Percentiles rank a stretch among this genome's conserved stretches.
Evolutionary conservation across 2,113 vertebrate genomes (phyloP).

Genomic region (Craseonycteris thonglongyai): DNA sequence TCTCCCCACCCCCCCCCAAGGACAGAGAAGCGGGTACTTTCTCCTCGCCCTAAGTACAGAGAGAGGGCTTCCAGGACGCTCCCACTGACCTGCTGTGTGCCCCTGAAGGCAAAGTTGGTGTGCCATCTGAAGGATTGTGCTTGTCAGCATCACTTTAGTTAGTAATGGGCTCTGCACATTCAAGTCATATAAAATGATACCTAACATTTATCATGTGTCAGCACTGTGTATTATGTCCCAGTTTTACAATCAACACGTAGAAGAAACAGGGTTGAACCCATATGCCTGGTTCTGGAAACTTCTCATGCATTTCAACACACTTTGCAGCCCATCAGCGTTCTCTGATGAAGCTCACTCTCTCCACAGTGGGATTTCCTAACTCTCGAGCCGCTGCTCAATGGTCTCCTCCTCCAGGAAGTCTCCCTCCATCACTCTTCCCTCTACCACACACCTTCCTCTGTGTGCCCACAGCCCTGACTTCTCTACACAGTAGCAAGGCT

Average conservation of each 20-base stretch:
- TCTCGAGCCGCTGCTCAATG: neutral
- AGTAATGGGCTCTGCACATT: conserved; percentile 33
- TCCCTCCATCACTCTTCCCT: neutral
- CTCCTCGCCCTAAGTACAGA: neutral
- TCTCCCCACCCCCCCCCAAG: neutral
- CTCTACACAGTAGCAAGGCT: neutral
- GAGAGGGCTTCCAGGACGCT: neutral
- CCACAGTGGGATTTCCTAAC: neutral
- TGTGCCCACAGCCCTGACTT: neutral
- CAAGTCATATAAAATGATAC: neutral
- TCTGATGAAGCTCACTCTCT: neutral
- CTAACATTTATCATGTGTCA: neutral
- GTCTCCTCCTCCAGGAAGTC: neutral
- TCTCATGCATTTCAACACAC: neutral
- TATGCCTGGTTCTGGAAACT: neutral
- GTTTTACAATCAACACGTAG: neutral
- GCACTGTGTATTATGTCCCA: neutral
- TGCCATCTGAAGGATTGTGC: conserved; percentile 38
- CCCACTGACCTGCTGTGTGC: rapidly evolving
- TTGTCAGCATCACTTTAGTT: conserved; percentile 35
- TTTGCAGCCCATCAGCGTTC: neutral
- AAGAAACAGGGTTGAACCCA: neutral
- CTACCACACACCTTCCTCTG: neutral
- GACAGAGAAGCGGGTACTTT: neutral
- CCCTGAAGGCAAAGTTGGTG: neutral